Percentiles rank a stretch among this genome's conserved stretches.
Conservation (phyloP, 2,888 invertebrate species). For the Drosophila diplacantha region DNA sequence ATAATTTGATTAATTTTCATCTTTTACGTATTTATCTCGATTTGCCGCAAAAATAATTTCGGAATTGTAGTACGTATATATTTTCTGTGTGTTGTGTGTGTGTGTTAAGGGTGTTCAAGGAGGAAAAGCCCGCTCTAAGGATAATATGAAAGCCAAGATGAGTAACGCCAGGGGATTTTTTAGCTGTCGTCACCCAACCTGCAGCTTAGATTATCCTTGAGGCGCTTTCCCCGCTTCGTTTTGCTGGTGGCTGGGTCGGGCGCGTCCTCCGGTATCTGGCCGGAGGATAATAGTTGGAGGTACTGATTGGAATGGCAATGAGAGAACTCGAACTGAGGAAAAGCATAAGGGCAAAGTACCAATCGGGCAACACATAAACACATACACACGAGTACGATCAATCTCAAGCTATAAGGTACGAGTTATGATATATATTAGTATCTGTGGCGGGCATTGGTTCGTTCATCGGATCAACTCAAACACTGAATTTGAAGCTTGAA, state of each 20-base stretch:
- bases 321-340: slow-evolving; percentile 22
- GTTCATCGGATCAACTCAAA: slow-evolving; percentile 26
- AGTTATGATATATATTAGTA: slow-evolving; percentile 16
- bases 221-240: slow-evolving; percentile 7
- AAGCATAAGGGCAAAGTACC: slow-evolving; percentile 45
- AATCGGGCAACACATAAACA: slow-evolving; percentile 64
- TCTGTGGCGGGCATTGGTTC: slow-evolving; percentile 38
- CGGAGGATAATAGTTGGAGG: slow-evolving; percentile 13
- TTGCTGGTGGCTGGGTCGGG: slow-evolving; percentile 17
- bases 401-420: slow-evolving; percentile 48
- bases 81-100: slow-evolving; percentile 21
- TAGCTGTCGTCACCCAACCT: neutral
- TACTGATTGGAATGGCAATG: slow-evolving; percentile 23
- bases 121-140: slow-evolving; percentile 16
- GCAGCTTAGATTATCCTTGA: neutral
- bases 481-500: slow-evolving; percentile 16
- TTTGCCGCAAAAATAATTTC: slow-evolving; percentile 61
- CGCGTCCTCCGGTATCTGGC: slow-evolving; percentile 18
- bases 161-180: neutral
- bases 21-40: slow-evolving; percentile 30
- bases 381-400: slow-evolving; percentile 42
- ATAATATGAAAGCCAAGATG: neutral
- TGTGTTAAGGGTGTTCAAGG: slow-evolving; percentile 15
- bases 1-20: slow-evolving; percentile 40
- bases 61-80: slow-evolving; percentile 18